These are phyloP conservation scores for Boloria euphrosyne DNA, from an alignment of 2,888 invertebrate genomes.

Conservation along the genomic window DNA sequence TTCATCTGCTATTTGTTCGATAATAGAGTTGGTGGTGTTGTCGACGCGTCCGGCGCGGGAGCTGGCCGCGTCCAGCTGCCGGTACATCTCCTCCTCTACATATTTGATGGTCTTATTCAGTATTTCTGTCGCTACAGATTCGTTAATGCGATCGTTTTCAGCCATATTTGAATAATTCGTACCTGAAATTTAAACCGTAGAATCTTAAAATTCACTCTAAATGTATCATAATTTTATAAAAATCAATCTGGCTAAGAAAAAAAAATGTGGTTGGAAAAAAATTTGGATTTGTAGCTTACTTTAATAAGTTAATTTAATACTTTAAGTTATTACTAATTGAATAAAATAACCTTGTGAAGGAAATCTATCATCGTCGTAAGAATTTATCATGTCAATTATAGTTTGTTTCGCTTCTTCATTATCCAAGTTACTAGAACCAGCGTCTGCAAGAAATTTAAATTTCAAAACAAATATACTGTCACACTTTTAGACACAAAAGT, in stretches of 20 bases:
- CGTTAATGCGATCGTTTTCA: slow-evolving; percentile 64
- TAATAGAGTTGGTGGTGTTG: slow-evolving; percentile 70
- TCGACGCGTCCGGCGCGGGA: slow-evolving; percentile 67
- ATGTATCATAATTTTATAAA: too few relatives aligned
- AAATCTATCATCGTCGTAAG: slow-evolving; percentile 65
- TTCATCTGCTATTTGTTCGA: slow-evolving; percentile 66
- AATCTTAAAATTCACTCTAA: too few relatives aligned
- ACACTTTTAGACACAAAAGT: too few relatives aligned
- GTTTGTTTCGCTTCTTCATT: slow-evolving; percentile 58
- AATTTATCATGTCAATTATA: slow-evolving; percentile 68
- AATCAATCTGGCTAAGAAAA: too few relatives aligned
- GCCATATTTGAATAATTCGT: slow-evolving; percentile 54
- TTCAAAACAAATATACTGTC: too few relatives aligned
- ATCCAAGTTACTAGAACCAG: slow-evolving; percentile 36
- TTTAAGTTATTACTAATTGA: neutral
- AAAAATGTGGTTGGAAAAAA: too few relatives aligned
- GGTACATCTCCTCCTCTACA: slow-evolving; percentile 62
- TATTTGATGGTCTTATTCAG: slow-evolving; percentile 61
- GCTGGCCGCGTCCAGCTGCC: slow-evolving; percentile 59
- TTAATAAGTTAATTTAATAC: too few relatives aligned
- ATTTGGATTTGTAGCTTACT: too few relatives aligned
- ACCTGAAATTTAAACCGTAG: slow-evolving; percentile 46
- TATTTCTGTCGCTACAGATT: slow-evolving; percentile 66
- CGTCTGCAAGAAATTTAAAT: neutral
- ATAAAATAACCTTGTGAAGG: slow-evolving; percentile 69